Percentiles rank a stretch among this genome's conserved stretches.
Conservation (phyloP, 1,140 invertebrate genomes). For the Choristoneura fumiferana region DNA sequence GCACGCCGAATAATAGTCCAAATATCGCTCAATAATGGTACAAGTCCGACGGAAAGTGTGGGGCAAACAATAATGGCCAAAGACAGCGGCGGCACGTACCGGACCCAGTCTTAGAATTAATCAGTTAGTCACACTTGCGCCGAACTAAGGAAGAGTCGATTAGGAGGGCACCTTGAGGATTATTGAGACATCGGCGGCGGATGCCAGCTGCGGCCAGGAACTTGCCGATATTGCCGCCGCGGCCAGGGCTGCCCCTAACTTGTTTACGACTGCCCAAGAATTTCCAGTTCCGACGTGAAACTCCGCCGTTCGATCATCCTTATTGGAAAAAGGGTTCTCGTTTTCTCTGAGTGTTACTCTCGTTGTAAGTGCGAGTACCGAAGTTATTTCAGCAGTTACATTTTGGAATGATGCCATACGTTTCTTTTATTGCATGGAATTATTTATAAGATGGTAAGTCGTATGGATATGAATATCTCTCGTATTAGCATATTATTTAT, state of each 20-base stretch:
- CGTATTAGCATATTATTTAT: no score
- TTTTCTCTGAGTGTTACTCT: slow-evolving; percentile 38
- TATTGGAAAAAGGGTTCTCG: slow-evolving; percentile 55
- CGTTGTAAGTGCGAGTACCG: slow-evolving; percentile 42
- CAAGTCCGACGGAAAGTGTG: slow-evolving; percentile 47
- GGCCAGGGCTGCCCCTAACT: slow-evolving; percentile 58
- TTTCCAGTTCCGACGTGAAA: slow-evolving; percentile 51
- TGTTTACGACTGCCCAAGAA: slow-evolving; percentile 70
- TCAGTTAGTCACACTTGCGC: slow-evolving; percentile 76
- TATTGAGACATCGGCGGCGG: slow-evolving; percentile 73
- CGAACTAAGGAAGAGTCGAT: slow-evolving; percentile 71
- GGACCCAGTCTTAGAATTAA: slow-evolving; percentile 62
- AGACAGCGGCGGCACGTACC: slow-evolving; percentile 60
- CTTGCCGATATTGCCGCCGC: slow-evolving; percentile 65
- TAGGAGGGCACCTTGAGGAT: slow-evolving; percentile 72
- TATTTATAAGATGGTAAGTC: slow-evolving; percentile 5
- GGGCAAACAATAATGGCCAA: slow-evolving; percentile 56
- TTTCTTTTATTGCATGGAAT: slow-evolving; percentile 23
- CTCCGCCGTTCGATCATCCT: slow-evolving; percentile 62
- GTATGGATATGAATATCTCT: neutral
- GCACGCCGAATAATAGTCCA: slow-evolving; percentile 55
- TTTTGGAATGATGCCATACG: slow-evolving; percentile 36
- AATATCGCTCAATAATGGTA: slow-evolving; percentile 66
- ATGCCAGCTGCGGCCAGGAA: slow-evolving; percentile 63
- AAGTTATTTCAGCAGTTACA: slow-evolving; percentile 34